Evolutionary conservation across 2,888 invertebrate species (phyloP).

Genomic region (Malthinus seriepunctatus): DNA sequence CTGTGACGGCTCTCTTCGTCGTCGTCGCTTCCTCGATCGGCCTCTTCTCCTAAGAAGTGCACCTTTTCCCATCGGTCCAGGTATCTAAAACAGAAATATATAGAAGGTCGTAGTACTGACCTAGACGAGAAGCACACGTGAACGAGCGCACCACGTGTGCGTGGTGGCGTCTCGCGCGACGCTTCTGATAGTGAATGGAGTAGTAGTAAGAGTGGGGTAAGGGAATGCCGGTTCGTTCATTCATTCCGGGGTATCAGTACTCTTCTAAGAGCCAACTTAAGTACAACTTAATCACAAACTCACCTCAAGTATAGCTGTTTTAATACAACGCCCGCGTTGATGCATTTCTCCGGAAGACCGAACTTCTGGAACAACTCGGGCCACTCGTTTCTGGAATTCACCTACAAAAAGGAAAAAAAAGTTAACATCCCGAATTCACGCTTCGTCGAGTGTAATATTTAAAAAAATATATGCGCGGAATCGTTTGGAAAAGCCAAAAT

Average conservation of each 20-base stretch:
- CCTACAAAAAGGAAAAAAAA: constrained; percentile 59
- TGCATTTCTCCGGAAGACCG: constrained; percentile 79
- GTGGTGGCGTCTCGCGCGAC: constrained; percentile 35
- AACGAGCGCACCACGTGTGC: constrained; percentile 44
- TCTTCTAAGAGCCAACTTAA: constrained; percentile 23
- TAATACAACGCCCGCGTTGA: constrained; percentile 85
- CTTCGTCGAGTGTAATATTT: no score
- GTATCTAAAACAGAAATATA: constrained; percentile 55
- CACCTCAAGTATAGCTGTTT: constrained; percentile 83
- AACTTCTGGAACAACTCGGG: constrained; percentile 77
- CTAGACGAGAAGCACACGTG: constrained; percentile 37
- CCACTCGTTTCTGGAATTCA: constrained; percentile 89
- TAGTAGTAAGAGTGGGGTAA: constrained; percentile 30
- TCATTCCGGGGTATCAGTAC: constrained; percentile 30
- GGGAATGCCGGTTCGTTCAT: constrained; percentile 24
- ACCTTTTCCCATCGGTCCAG: constrained; percentile 89
- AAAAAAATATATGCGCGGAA: no score
- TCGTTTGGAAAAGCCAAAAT: no score
- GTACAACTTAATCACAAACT: constrained; percentile 41
- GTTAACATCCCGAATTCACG: no score
- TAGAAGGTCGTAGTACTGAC: constrained; percentile 40
- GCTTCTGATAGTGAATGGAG: constrained; percentile 39
- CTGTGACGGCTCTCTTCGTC: constrained; percentile 75
- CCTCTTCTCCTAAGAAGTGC: constrained; percentile 87
- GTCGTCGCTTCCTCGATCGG: constrained; percentile 77